Evolutionary conservation across 2,888 invertebrate genomes (phyloP).

Genomic region (Plagiodera versicolora): DNA sequence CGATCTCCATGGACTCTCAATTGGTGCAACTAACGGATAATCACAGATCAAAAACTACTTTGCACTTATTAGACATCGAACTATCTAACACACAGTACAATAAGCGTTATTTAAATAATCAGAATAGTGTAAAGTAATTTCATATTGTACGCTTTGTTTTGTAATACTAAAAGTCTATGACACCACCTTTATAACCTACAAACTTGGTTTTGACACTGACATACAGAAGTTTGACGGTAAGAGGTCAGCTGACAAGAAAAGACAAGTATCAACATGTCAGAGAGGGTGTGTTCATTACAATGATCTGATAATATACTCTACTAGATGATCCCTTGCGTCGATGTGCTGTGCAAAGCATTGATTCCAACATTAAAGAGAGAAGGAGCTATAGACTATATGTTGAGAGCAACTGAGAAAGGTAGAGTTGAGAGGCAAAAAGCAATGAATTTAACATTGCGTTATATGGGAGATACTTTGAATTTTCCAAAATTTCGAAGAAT

Average conservation of each 20-base stretch:
- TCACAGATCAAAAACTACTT: background rate
- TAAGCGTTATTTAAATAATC: conserved; percentile 11
- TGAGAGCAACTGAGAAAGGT: too few species aligned
- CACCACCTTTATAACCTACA: conserved; percentile 32
- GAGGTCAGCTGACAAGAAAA: conserved; percentile 13
- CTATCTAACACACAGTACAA: conserved; percentile 12
- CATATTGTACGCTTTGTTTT: conserved; percentile 25
- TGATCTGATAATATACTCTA: too few species aligned
- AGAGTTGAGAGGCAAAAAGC: too few species aligned
- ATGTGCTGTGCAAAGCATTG: too few species aligned
- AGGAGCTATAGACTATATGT: too few species aligned
- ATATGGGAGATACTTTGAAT: too few species aligned
- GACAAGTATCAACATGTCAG: conserved; percentile 8
- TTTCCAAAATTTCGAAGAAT: too few species aligned
- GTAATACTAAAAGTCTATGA: conserved; percentile 23
- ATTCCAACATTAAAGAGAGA: too few species aligned
- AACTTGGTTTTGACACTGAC: conserved; percentile 16
- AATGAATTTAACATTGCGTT: too few species aligned
- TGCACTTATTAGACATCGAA: background rate
- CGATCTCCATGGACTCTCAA: conserved; percentile 17
- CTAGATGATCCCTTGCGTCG: too few species aligned
- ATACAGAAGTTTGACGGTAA: conserved; percentile 6
- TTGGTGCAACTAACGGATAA: conserved; percentile 6
- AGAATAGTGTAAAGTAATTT: conserved; percentile 21
- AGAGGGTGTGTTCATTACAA: too few species aligned